These are phyloP conservation scores for Lepidonotus clava DNA, from an alignment of 2,888 invertebrate genomes.

Conservation along the genomic window DNA sequence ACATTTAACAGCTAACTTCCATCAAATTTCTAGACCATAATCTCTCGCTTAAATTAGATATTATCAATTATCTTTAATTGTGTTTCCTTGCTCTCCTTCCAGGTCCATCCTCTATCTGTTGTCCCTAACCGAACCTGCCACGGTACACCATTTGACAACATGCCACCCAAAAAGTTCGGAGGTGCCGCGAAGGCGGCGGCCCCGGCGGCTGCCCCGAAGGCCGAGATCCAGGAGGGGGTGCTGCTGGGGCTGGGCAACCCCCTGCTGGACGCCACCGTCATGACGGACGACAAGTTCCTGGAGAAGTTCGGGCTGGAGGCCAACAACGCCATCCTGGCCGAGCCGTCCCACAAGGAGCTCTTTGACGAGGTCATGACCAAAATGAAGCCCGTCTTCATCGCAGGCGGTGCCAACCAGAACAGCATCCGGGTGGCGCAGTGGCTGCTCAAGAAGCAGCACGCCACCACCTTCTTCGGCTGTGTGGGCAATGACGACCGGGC, in stretches of 20 bases:
- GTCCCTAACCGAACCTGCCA: not conserved
- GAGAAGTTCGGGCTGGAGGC: slow-evolving; percentile 91
- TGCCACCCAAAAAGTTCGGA: slow-evolving; percentile 21
- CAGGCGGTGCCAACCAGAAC: slow-evolving; percentile 98
- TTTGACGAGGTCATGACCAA: slow-evolving; percentile 71
- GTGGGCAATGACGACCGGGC: slow-evolving; percentile 95
- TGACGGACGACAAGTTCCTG: slow-evolving; percentile 88
- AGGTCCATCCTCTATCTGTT: not conserved
- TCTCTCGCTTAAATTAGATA: too few species aligned
- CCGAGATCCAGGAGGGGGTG: slow-evolving; percentile 83
- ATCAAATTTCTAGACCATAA: too few species aligned
- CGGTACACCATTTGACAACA: not conserved
- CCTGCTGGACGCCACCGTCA: slow-evolving; percentile 94
- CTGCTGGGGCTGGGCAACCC: slow-evolving; percentile 97
- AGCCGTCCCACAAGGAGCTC: slow-evolving; percentile 91
- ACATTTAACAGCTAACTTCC: too few species aligned
- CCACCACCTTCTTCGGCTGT: slow-evolving; percentile 94
- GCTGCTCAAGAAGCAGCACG: slow-evolving; percentile 90
- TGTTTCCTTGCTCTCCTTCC: not conserved
- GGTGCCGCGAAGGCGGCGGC: slow-evolving; percentile 1
- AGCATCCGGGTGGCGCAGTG: slow-evolving; percentile 94
- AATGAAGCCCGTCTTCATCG: slow-evolving; percentile 86
- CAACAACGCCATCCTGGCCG: slow-evolving; percentile 96
- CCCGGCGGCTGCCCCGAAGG: slow-evolving; percentile 19
- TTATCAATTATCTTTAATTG: too few species aligned